A percentile compares a stretch with the other conserved stretches of the same genome.
These are phyloP conservation scores for Ladona fulva DNA, from an alignment of 1,140 invertebrate genomes.

Conservation along the genomic window DNA sequence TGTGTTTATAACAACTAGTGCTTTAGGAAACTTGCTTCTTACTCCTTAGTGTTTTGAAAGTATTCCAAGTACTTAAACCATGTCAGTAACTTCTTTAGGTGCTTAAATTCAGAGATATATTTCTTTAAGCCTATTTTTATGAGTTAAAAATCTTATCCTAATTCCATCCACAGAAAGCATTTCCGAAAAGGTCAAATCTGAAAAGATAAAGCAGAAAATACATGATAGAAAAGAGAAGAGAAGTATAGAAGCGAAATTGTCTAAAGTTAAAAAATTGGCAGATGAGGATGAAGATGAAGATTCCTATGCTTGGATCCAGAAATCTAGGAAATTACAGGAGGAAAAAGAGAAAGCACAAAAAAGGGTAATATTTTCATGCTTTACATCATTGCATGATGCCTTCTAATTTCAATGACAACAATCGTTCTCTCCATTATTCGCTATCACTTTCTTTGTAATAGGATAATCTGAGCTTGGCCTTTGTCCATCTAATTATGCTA, in stretches of 20 bases:
- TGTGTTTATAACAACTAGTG: too few relatives aligned
- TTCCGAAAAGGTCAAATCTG: constrained; percentile 58
- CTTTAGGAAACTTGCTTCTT: too few relatives aligned
- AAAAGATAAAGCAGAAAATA: constrained; percentile 77
- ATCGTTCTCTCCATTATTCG: background rate
- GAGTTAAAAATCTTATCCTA: constrained; percentile 9
- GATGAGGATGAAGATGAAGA: constrained; percentile 57
- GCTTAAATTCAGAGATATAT: too few relatives aligned
- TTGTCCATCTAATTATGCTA: constrained; percentile 6
- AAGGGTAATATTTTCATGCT: constrained; percentile 47
- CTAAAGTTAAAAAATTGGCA: constrained; percentile 56
- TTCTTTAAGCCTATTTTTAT: too few relatives aligned
- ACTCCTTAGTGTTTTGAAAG: too few relatives aligned
- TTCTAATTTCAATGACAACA: constrained; percentile 17
- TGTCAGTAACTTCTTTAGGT: too few relatives aligned
- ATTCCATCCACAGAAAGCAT: constrained; percentile 49
- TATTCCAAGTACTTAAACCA: too few relatives aligned
- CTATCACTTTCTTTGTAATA: background rate
- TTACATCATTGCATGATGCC: constrained; percentile 14
- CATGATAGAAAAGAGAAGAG: constrained; percentile 68
- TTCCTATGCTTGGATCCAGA: constrained; percentile 69
- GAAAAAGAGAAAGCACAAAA: constrained; percentile 81
- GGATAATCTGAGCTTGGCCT: background rate
- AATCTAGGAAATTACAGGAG: constrained; percentile 62
- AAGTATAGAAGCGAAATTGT: constrained; percentile 62